Conservation (phyloP, 2,797 vertebrate species). For the Myiothlypis coronata region DNA sequence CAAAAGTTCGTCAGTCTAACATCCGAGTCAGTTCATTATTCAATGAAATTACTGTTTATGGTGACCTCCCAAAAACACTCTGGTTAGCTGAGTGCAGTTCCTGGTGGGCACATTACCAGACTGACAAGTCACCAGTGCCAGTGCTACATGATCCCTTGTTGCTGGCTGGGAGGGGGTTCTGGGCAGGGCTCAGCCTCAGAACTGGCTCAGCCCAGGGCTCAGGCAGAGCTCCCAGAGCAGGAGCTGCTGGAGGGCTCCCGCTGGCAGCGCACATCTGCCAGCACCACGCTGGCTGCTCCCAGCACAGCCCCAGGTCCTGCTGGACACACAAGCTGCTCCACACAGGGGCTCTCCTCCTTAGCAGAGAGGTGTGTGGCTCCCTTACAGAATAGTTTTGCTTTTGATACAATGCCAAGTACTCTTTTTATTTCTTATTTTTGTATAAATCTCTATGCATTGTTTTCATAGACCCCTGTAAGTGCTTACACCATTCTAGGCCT, state of each 20-base stretch:
- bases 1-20: not conserved
- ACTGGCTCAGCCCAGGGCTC: not conserved
- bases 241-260: not conserved
- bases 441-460: not conserved
- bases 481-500: not conserved
- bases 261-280: not conserved
- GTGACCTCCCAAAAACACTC: not conserved
- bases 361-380: not conserved
- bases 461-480: not conserved
- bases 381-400: not conserved
- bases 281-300: rapidly evolving
- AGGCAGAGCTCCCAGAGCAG: not conserved
- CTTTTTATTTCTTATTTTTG: not conserved
- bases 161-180: not conserved
- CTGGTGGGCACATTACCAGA: rapidly evolving
- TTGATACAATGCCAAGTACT: not conserved
- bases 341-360: not conserved
- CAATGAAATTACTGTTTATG: not conserved
- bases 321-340: not conserved
- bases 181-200: not conserved
- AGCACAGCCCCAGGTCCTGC: not conserved
- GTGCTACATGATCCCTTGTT: not conserved
- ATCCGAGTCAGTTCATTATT: not conserved
- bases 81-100: not conserved
- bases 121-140: rapidly evolving